Evolutionary conservation across 2,888 invertebrate genomes (phyloP), one percentile per base, ranked within the genome.

Genomic region (Leptinotarsa tumamoca): DNA sequence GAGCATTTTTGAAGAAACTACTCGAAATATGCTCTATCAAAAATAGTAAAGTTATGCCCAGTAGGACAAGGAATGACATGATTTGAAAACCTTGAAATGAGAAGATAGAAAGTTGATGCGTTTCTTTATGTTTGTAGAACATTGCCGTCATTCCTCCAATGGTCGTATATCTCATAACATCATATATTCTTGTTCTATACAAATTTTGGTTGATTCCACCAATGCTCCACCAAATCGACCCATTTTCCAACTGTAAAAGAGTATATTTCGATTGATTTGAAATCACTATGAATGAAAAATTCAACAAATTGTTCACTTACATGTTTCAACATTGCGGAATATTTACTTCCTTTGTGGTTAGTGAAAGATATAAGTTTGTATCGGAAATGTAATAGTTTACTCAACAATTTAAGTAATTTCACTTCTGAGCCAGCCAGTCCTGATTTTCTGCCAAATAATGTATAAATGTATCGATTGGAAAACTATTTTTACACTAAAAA

Each of bases 311-410:
- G 10, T 43, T 43, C 43, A 71, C 63, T 72, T 71, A 81, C 82
- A 27, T 68, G 75, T 58, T 78, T 61, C 7, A 81, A 50, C 80
- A 82, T 76, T 2, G 68, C 23, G 51, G 75, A 71, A 72, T 77
- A 78, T n/a, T 71, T 61, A 14, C 76, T 77, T 33, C 54, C 63
- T 3, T 68, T 61, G 10, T 58, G 2, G 72, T 43, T 52, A 27
- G 27, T 72, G 54, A 74, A 78, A 50, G 69, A 21, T 1, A 80
- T n/a, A n/a, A 81, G 54, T 4, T 77, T 61, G 68, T 76, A 80
- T 58, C 54, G 58, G 27, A 80, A 82, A 71, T 80, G 80, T 13
- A 74, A 71, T 13, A 61, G 43, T 15, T 72, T 49, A 58, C 78
- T 77, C 0, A 79, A 15, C 14, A 66, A 5, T 21, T 68, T 14